Percentiles rank a stretch among this genome's conserved stretches.
phyloP scores from a whole-genome alignment of 2,797 vertebrate species.

The Petrocephalus schoutedeni region DNA sequence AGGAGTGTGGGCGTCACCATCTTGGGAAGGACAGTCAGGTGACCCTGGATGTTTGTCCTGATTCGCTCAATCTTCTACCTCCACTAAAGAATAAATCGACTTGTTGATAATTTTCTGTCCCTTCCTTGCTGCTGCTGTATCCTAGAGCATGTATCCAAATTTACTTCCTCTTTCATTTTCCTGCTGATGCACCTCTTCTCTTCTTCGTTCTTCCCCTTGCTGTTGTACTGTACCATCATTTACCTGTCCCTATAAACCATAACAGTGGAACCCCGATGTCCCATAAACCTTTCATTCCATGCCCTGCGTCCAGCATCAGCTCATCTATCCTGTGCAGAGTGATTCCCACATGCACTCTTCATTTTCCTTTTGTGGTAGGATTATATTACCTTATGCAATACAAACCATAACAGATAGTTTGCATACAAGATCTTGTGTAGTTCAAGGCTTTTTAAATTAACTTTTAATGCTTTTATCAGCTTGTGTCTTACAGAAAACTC shows the following conservation, averaged over 20 bases:
- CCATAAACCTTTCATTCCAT: neutral
- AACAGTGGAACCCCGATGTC: neutral
- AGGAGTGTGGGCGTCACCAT: neutral
- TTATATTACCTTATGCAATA: neutral
- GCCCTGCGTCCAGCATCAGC: neutral
- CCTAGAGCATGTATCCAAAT: neutral
- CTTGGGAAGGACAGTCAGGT: neutral
- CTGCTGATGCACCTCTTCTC: neutral
- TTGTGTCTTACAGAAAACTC: neutral
- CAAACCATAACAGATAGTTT: neutral
- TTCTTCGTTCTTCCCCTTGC: neutral
- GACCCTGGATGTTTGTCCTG: neutral
- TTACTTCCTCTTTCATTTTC: neutral
- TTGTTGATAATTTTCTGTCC: neutral
- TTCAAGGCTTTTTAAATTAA: neutral
- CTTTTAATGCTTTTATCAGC: neutral
- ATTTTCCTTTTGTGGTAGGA: neutral
- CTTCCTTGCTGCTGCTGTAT: neutral
- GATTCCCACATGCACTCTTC: neutral
- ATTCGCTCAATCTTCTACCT: neutral
- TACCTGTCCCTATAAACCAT: neutral
- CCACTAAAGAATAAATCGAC: neutral
- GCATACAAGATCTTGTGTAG: neutral
- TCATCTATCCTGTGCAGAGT: neutral
- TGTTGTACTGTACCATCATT: neutral